These are phyloP conservation scores for Sinotaia quadrata DNA, from an alignment of 2,888 invertebrate species.

Conservation along the genomic window DNA sequence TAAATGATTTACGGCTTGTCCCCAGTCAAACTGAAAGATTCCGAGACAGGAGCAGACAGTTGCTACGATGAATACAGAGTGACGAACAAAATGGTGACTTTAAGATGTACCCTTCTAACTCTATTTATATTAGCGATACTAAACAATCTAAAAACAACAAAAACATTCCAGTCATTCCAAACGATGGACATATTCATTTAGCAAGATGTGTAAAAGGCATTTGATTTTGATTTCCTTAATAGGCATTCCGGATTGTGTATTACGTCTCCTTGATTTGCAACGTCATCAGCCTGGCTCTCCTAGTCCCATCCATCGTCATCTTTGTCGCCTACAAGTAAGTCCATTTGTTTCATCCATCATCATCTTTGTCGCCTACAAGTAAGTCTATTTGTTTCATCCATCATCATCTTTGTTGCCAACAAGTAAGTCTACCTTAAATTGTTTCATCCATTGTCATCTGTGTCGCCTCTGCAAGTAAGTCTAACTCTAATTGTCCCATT, in stretches of 20 bases:
- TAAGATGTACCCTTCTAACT: too few relatives aligned
- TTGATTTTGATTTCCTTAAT: conserved; percentile 8
- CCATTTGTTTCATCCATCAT: conserved; percentile 37
- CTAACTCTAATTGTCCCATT: too few relatives aligned
- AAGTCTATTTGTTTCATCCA: conserved; percentile 36
- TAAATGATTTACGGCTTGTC: too few relatives aligned
- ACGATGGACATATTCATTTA: neutral
- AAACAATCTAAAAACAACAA: too few relatives aligned
- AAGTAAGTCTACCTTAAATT: conserved; percentile 37
- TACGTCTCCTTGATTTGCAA: conserved; percentile 34
- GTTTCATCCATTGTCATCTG: conserved; percentile 39
- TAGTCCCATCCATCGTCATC: conserved; percentile 38
- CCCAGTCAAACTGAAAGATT: too few relatives aligned
- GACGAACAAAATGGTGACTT: too few relatives aligned
- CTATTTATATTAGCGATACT: too few relatives aligned
- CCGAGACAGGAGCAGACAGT: too few relatives aligned
- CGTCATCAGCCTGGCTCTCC: conserved; percentile 32
- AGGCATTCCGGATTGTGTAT: conserved; percentile 34
- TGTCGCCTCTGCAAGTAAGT: too few relatives aligned
- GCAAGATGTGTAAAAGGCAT: too few relatives aligned
- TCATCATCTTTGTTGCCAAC: conserved; percentile 35
- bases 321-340: conserved; percentile 36
- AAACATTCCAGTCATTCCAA: too few relatives aligned
- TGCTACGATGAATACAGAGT: too few relatives aligned
- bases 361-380: conserved; percentile 38